These are phyloP conservation scores for Euplexia lucipara DNA, from an alignment of 2,888 invertebrate genomes.

Conservation along the genomic window DNA sequence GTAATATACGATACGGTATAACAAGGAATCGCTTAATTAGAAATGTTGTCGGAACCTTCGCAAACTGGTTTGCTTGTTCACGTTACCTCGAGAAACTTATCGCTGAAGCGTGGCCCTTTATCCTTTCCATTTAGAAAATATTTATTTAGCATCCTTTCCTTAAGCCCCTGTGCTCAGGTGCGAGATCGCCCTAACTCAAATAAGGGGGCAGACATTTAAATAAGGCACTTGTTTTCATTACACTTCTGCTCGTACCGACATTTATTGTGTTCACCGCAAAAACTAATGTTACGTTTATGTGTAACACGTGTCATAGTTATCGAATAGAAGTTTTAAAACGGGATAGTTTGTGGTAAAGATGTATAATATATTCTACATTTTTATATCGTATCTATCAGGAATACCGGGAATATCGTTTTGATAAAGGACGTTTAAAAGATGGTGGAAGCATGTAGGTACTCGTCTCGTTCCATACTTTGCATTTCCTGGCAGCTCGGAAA, in stretches of 20 bases:
- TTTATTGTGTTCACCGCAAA: conserved; percentile 65
- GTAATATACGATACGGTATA: conserved; percentile 66
- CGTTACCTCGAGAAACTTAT: conserved; percentile 83
- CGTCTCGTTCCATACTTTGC: background rate
- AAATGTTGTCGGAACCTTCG: conserved; percentile 80
- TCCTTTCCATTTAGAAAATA: conserved; percentile 88
- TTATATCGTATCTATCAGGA: background rate
- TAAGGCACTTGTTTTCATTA: conserved; percentile 85
- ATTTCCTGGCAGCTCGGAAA: background rate
- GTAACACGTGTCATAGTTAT: conserved; percentile 44
- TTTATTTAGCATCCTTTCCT: conserved; percentile 89
- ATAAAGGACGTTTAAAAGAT: background rate
- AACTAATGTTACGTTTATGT: conserved; percentile 56
- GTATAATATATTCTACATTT: conserved; percentile 14
- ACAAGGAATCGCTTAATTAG: conserved; percentile 82
- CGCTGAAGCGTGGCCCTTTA: conserved; percentile 85
- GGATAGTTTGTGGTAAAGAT: conserved; percentile 16
- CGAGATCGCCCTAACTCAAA: conserved; percentile 87
- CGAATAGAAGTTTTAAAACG: conserved; percentile 23
- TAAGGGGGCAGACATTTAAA: conserved; percentile 85
- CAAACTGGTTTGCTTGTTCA: conserved; percentile 82
- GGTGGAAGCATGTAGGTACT: background rate
- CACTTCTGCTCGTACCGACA: conserved; percentile 69
- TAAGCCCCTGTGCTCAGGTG: conserved; percentile 87
- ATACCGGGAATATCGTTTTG: background rate